Evolutionary conservation across 1,140 invertebrate genomes (phyloP), one percentile per base, ranked within the genome.

Genomic region (Antheraea mylitta): DNA sequence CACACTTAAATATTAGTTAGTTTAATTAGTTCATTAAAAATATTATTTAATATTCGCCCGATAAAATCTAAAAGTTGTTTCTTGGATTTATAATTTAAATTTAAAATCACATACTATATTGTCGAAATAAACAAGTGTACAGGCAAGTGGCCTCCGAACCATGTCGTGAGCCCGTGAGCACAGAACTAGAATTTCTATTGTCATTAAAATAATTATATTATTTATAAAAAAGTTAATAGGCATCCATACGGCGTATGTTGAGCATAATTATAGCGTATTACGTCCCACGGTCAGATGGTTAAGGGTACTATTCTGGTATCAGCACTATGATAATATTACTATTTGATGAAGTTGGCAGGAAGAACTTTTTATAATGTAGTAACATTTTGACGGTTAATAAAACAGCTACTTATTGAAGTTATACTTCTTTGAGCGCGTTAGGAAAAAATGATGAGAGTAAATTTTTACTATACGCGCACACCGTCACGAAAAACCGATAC

Each of bases 261-360:
- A 69, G 68, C 70, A 67, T 81, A 81, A 81, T 81, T 81, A 81
- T 68, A 79, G 79, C 76, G 76, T 74, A 70, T 59, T 68, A 71
- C 45, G 16, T 53, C 59, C 62, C 66, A 70, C 75, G 74, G 66
- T 80, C 66, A 72, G 70, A 10, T 74, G 73, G 73, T 61, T 67
- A 70, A 64, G 19, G 64, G 73, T 67, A 69, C 67, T 67, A 70
- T 42, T 22, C 64, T 64, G 64, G 70, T 42, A 53, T 16, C 45
- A 53, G 45, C 16, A 53, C 9, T 53, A 53, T 53, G 45, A 53
- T 53, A 53, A 53, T 53, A n/a, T 53, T 53, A 16, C 10, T 53
- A n/a, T 53, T 53, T 53, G 16, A 53, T 2, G 16, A 53, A 53
- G 45, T 53, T n/a, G 4, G 45, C 45, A 16, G 45, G 45, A 53